These are phyloP conservation scores for Zingel zingel DNA, from an alignment of 2,113 vertebrate genomes.

Conservation along the genomic window DNA sequence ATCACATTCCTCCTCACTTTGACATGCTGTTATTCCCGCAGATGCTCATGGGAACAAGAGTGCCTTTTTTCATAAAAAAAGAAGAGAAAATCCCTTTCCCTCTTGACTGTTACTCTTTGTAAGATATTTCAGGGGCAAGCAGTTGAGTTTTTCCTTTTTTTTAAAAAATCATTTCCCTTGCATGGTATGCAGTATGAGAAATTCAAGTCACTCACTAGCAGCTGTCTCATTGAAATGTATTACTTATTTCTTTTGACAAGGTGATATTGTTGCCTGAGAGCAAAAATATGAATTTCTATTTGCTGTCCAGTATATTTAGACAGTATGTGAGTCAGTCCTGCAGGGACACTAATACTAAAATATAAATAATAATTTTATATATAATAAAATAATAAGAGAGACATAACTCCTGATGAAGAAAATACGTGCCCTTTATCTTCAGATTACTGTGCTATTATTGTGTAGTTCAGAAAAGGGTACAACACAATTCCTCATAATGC, in stretches of 20 bases:
- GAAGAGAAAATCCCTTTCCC: not conserved
- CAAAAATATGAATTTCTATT: slow-evolving; percentile 39
- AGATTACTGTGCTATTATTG: slow-evolving; percentile 23
- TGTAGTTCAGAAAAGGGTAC: slow-evolving; percentile 45
- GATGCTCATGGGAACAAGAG: slow-evolving; percentile 43
- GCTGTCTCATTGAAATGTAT: slow-evolving; percentile 46
- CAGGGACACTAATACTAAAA: slow-evolving; percentile 31
- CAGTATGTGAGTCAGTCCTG: slow-evolving; percentile 38
- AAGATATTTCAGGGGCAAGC: slow-evolving; percentile 25
- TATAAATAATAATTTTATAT: too few relatives aligned
- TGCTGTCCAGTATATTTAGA: slow-evolving; percentile 36
- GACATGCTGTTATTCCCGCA: slow-evolving; percentile 50
- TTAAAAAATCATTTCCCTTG: not conserved
- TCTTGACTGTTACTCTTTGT: not conserved
- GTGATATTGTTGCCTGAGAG: slow-evolving; percentile 46
- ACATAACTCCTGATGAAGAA: slow-evolving; percentile 29
- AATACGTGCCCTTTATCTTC: slow-evolving; percentile 53
- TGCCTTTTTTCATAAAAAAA: slow-evolving; percentile 26
- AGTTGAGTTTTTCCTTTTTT: slow-evolving; percentile 7
- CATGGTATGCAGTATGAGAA: not conserved
- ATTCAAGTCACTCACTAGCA: slow-evolving; percentile 38
- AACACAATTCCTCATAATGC: slow-evolving; percentile 22
- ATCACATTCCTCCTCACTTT: slow-evolving; percentile 61
- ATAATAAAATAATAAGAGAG: slow-evolving; percentile 6
- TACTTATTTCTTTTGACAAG: slow-evolving; percentile 53